These are phyloP conservation scores for Rhinoptilus africanus DNA, from an alignment of 2,113 vertebrate genomes.

Conservation along the genomic window DNA sequence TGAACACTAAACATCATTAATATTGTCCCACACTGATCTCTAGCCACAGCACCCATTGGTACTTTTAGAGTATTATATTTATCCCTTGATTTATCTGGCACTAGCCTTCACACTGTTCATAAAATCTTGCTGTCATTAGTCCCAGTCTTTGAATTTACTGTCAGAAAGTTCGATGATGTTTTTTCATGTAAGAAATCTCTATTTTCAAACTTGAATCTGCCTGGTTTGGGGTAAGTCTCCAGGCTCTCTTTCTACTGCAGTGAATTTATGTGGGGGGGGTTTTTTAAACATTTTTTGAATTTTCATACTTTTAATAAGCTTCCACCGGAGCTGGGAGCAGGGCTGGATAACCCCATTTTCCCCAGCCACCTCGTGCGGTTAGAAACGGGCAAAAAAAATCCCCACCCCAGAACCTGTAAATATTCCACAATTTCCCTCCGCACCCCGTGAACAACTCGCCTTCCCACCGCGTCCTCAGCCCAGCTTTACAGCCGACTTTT, in stretches of 20 bases:
- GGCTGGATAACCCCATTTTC: neutral
- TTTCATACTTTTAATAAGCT: neutral
- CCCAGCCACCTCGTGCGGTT: neutral
- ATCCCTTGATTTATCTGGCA: neutral
- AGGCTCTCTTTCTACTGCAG: neutral
- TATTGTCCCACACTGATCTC: neutral
- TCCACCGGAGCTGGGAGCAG: accelerated
- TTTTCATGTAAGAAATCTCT: neutral
- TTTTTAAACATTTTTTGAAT: accelerated
- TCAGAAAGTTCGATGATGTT: neutral
- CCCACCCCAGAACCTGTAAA: accelerated
- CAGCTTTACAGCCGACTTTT: accelerated
- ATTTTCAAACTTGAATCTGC: neutral
- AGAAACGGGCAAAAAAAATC: neutral
- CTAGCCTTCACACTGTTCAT: neutral
- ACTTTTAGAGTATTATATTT: neutral
- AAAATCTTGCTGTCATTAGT: neutral
- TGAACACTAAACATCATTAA: neutral
- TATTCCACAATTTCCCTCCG: accelerated
- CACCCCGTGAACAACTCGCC: neutral
- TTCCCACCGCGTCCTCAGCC: accelerated
- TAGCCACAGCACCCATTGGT: neutral
- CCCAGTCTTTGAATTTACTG: neutral
- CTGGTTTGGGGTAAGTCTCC: neutral
- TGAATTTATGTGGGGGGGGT: neutral